Evolutionary conservation across 1,140 invertebrate species (phyloP).

Genomic region (Antheraea mylitta): DNA sequence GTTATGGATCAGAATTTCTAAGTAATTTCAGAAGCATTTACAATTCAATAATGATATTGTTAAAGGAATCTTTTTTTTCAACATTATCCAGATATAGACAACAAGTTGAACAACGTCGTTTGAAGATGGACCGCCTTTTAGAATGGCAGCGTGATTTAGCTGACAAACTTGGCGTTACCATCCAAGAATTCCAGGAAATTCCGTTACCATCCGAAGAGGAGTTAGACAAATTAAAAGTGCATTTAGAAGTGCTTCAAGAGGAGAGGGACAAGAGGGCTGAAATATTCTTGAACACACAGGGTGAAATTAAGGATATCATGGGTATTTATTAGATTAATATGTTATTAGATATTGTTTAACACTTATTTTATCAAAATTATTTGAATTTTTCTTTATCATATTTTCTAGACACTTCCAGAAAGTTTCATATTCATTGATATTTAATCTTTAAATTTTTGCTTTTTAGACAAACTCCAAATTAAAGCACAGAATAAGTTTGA

Average conservation of each 20-base stretch:
- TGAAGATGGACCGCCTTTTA: conserved; percentile 59
- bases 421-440: background rate
- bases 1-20: no score
- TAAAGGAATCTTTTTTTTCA: background rate
- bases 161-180: conserved; percentile 68
- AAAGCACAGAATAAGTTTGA: conserved; percentile 79
- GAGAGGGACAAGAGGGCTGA: conserved; percentile 78
- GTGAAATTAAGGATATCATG: conserved; percentile 79
- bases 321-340: conserved; percentile 35
- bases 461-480: conserved; percentile 74
- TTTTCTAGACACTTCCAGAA: background rate
- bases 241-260: conserved; percentile 77
- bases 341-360: background rate
- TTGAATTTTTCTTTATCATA: background rate
- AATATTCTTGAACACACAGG: conserved; percentile 75
- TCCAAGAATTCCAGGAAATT: conserved; percentile 62
- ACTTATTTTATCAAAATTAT: background rate
- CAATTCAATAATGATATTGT: no score
- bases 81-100: conserved; percentile 51
- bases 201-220: conserved; percentile 78
- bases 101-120: conserved; percentile 59
- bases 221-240: conserved; percentile 71
- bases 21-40: no score
- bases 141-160: conserved; percentile 67
- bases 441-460: conserved; percentile 4